These are phyloP conservation scores for Hydrotaea cyrtoneurina DNA, from an alignment of 2,888 invertebrate species.

Conservation along the genomic window DNA sequence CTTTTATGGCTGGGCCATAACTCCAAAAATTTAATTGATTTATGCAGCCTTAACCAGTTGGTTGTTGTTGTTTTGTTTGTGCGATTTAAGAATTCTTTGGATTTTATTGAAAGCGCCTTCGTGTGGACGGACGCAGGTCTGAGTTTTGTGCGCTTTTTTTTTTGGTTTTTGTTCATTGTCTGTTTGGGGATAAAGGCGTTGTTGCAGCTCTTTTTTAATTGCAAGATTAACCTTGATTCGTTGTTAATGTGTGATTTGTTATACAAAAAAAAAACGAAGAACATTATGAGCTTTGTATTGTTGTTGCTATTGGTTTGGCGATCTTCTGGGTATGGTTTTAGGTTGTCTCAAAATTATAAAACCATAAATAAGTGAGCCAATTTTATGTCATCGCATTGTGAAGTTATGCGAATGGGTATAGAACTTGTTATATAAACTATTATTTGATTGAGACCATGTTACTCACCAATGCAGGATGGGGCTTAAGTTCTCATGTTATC, in stretches of 20 bases:
- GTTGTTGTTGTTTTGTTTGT: background rate
- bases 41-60: constrained; percentile 55
- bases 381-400: background rate
- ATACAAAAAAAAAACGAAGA: background rate
- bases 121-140: background rate
- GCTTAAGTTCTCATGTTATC: too few species aligned
- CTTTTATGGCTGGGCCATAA: constrained; percentile 64
- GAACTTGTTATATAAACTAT: too few species aligned
- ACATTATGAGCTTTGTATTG: too few species aligned
- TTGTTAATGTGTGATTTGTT: constrained; percentile 60
- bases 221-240: constrained; percentile 66
- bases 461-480: too few species aligned
- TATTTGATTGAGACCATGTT: too few species aligned
- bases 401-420: background rate
- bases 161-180: background rate
- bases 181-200: constrained; percentile 60
- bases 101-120: background rate
- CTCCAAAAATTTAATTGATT: constrained; percentile 67
- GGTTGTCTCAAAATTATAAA: background rate
- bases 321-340: background rate
- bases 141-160: constrained; percentile 6
- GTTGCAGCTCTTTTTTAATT: constrained; percentile 62
- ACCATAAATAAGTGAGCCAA: background rate
- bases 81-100: constrained; percentile 25
- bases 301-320: background rate